Evolutionary conservation across 2,888 invertebrate species (phyloP).

Genomic region (Spialia ferax): DNA sequence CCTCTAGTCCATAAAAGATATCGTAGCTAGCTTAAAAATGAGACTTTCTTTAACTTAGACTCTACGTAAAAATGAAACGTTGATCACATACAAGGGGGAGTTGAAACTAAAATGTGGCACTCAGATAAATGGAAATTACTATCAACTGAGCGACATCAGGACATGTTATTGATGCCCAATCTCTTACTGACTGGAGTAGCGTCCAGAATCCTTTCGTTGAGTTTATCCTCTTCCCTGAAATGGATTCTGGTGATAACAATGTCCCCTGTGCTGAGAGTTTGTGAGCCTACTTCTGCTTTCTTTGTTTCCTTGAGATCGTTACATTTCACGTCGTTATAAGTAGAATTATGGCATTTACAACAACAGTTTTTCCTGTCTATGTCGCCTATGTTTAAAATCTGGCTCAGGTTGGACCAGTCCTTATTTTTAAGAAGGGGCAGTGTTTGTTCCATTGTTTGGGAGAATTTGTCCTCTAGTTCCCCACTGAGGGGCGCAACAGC

Average conservation of each 20-base stretch:
- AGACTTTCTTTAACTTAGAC: constrained; percentile 54
- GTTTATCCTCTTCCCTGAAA: constrained; percentile 82
- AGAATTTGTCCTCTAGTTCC: constrained; percentile 84
- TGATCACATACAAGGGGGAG: constrained; percentile 73
- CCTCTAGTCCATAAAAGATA: constrained; percentile 54
- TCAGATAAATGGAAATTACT: constrained; percentile 56
- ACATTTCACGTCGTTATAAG: constrained; percentile 71
- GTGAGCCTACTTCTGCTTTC: constrained; percentile 88
- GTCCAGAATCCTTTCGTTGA: constrained; percentile 77
- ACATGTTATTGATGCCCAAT: constrained; percentile 75
- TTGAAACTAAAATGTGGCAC: constrained; percentile 77
- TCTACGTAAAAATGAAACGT: constrained; percentile 61
- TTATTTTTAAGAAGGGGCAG: constrained; percentile 83
- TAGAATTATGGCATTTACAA: constrained; percentile 86
- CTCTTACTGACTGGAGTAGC: constrained; percentile 78
- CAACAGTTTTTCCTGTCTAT: constrained; percentile 80
- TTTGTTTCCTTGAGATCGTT: constrained; percentile 80
- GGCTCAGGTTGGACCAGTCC: constrained; percentile 83
- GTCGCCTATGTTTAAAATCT: constrained; percentile 79
- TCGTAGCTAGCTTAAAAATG: constrained; percentile 23
- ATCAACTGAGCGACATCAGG: constrained; percentile 72
- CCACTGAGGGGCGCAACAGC: constrained; percentile 91
- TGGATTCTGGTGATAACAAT: constrained; percentile 95
- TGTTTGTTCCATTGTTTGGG: constrained; percentile 84
- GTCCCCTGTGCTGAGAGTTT: constrained; percentile 96